Percentiles rank a stretch among this genome's conserved stretches.
Conservation (phyloP, 2,797 vertebrate genomes). For the Pseudocheirus occidentalis region DNA sequence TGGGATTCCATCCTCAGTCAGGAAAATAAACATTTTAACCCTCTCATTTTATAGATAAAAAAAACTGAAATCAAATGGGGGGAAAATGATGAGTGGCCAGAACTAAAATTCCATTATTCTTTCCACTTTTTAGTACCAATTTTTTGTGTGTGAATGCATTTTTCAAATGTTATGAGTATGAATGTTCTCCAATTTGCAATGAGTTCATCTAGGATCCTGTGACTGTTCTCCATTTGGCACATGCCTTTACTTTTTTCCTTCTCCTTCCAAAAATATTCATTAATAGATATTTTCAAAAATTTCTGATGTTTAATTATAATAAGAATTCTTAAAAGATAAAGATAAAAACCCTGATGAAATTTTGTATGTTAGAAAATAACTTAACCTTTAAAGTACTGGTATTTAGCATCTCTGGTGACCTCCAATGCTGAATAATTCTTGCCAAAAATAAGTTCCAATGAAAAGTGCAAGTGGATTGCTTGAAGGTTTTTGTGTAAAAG, state of each 20-base stretch:
- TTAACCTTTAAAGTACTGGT: constrained; percentile 39
- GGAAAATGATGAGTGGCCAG: neutral
- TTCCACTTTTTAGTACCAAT: neutral
- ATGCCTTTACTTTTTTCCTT: constrained; percentile 12
- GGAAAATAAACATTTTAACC: neutral
- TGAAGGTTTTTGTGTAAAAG: neutral
- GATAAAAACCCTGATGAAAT: constrained; percentile 49
- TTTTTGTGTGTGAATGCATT: neutral
- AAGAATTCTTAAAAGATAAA: constrained; percentile 62
- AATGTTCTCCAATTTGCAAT: constrained; percentile 6
- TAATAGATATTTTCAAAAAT: constrained; percentile 49
- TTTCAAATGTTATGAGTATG: constrained; percentile 9
- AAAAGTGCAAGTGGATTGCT: neutral
- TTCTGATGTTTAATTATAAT: constrained; percentile 62
- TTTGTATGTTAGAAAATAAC: constrained; percentile 54
- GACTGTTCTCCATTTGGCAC: constrained; percentile 17
- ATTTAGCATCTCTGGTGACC: constrained; percentile 36
- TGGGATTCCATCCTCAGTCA: neutral
- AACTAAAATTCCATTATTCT: neutral
- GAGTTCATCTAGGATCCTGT: constrained; percentile 33
- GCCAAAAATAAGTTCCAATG: constrained; percentile 13
- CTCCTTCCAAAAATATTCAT: neutral
- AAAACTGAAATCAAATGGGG: too few relatives aligned
- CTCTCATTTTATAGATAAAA: neutral
- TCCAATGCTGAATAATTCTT: constrained; percentile 31